phyloP scores from a whole-genome alignment of 2,888 invertebrate genomes.

The Sabatieria punctata region DNA sequence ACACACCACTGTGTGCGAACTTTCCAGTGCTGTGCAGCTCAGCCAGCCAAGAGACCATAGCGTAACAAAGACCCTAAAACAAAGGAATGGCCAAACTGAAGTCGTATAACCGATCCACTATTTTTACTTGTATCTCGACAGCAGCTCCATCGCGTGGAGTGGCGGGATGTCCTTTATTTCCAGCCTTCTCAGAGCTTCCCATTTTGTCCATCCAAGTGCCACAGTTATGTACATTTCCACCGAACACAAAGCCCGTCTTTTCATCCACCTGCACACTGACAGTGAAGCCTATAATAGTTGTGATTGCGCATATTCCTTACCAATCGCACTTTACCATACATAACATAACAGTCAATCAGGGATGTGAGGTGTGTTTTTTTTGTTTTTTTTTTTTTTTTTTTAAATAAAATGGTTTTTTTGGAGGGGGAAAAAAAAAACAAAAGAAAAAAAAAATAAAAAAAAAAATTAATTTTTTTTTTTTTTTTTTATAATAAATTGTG shows the following conservation, averaged over 20 bases:
- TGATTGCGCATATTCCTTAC: no score
- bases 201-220: conserved; percentile 99
- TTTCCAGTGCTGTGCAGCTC: conserved; percentile 47
- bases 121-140: conserved; percentile 77
- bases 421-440: no score
- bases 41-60: conserved; percentile 55
- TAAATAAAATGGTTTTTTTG: no score
- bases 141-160: conserved; percentile 88
- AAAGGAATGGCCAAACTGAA: no score
- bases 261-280: conserved; percentile 74
- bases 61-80: conserved; percentile 67
- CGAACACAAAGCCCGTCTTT: conserved; percentile 69
- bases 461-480: no score
- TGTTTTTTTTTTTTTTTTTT: no score
- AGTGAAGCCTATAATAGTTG: conserved; percentile 60
- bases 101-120: no score
- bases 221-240: conserved; percentile 86
- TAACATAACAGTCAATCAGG: no score
- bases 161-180: conserved; percentile 75
- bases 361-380: no score
- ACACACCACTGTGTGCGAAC: conserved; percentile 58
- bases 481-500: no score
- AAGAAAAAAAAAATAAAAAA: no score
- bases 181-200: conserved; percentile 82
- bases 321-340: no score